A percentile compares a stretch with the other conserved stretches of the same genome.
Conservation (phyloP, 2,888 invertebrate species). For the Eueremaeus valkanovi region DNA sequence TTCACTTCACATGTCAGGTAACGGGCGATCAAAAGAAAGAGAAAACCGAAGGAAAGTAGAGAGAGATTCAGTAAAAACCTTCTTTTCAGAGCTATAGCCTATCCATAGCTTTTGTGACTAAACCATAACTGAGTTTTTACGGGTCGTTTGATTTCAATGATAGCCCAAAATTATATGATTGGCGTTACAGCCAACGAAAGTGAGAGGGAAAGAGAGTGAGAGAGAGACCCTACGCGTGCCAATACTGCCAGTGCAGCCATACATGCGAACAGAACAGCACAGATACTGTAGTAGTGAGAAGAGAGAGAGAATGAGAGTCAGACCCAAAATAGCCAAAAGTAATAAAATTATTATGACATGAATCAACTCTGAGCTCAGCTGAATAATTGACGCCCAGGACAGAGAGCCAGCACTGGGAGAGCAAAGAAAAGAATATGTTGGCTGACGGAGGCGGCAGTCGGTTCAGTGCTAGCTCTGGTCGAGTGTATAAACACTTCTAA, state of each 20-base stretch:
- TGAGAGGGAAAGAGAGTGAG: background rate
- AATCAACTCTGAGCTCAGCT: constrained; percentile 12
- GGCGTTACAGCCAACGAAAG: background rate
- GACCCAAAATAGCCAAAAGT: constrained; percentile 19
- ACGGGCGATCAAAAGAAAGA: constrained; percentile 8
- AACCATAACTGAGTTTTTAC: constrained; percentile 17
- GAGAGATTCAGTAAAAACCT: background rate
- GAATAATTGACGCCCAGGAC: constrained; percentile 31
- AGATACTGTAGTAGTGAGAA: background rate
- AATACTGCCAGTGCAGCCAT: background rate
- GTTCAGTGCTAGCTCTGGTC: background rate
- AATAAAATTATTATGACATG: constrained; percentile 29
- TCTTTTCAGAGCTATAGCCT: background rate
- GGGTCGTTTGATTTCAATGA: constrained; percentile 7
- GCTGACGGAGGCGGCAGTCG: constrained; percentile 14
- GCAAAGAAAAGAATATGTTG: background rate
- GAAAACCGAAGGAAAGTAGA: no score
- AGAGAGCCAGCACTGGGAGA: background rate
- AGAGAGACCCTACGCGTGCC: constrained; percentile 2
- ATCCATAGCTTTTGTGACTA: background rate
- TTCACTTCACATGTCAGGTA: constrained; percentile 12
- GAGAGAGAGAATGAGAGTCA: background rate
- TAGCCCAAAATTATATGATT: constrained; percentile 15
- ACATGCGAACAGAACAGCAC: background rate
- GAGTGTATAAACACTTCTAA: background rate